phyloP scores from a whole-genome alignment of 2,113 vertebrate species.

The Origma solitaria region DNA sequence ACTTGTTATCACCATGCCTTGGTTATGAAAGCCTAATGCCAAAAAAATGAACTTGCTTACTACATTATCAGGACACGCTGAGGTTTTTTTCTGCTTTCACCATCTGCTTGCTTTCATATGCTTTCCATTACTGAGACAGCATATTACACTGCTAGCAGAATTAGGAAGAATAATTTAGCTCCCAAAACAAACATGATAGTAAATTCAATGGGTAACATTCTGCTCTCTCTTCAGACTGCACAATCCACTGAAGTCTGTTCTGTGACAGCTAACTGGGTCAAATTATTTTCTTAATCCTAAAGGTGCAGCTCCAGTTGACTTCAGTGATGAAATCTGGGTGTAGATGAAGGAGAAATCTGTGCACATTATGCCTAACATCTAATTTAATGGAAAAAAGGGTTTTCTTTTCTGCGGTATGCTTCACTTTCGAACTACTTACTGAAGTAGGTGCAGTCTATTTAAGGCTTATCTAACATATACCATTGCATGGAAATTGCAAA shows the following conservation, averaged over 20 bases:
- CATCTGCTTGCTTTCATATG: slow-evolving; percentile 64
- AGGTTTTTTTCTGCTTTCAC: slow-evolving; percentile 44
- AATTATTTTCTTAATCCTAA: slow-evolving; percentile 13
- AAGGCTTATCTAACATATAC: background rate
- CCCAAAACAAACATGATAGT: slow-evolving; percentile 53
- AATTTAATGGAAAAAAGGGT: background rate
- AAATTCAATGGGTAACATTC: slow-evolving; percentile 42
- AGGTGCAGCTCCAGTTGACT: background rate
- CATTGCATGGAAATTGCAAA: background rate
- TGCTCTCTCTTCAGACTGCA: background rate
- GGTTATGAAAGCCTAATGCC: slow-evolving; percentile 64
- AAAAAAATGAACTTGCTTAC: slow-evolving; percentile 66
- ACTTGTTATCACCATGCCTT: slow-evolving; percentile 54
- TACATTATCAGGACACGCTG: slow-evolving; percentile 61
- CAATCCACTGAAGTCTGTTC: background rate
- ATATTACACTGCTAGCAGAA: slow-evolving; percentile 47
- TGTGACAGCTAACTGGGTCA: background rate
- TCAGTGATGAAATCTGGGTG: background rate
- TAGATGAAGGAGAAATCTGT: background rate
- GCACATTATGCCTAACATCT: background rate
- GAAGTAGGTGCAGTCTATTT: background rate
- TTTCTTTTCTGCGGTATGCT: background rate
- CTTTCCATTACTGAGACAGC: slow-evolving; percentile 59
- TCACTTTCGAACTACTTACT: background rate
- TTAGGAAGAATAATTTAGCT: slow-evolving; percentile 60